These are phyloP conservation scores for Rousettus leschenaultii DNA, from an alignment of 2,113 vertebrate genomes.

Conservation along the genomic window DNA sequence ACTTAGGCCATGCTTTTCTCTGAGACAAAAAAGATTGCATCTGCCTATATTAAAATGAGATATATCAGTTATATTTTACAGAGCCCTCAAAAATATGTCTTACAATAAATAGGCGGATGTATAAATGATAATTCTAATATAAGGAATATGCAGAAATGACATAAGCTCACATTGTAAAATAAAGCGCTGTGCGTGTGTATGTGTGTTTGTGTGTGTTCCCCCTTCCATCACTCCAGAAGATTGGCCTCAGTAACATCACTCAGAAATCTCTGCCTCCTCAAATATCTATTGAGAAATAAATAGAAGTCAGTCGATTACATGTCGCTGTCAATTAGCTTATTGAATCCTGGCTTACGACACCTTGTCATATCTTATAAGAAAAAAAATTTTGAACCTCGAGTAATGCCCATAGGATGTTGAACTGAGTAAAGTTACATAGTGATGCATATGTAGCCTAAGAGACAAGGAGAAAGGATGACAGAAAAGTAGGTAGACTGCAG, in stretches of 20 bases:
- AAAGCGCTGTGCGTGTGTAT: not conserved
- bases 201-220: not conserved
- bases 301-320: not conserved
- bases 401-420: not conserved
- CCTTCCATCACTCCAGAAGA: not conserved
- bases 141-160: not conserved
- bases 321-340: not conserved
- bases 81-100: not conserved
- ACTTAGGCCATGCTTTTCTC: not conserved
- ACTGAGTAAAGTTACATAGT: not conserved
- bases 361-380: not conserved
- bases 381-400: not conserved
- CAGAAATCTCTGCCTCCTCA: not conserved
- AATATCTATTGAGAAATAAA: not conserved
- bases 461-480: not conserved
- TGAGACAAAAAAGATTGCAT: not conserved
- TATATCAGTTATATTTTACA: not conserved
- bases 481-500: not conserved
- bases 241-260: not conserved
- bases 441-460: not conserved
- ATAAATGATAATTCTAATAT: not conserved
- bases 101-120: not conserved
- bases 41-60: not conserved
- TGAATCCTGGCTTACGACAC: not conserved
- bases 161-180: not conserved